Evolutionary conservation across 2,797 vertebrate species (phyloP), one percentile per base, ranked within the genome.

Genomic region (Poeciliopsis turneri): DNA sequence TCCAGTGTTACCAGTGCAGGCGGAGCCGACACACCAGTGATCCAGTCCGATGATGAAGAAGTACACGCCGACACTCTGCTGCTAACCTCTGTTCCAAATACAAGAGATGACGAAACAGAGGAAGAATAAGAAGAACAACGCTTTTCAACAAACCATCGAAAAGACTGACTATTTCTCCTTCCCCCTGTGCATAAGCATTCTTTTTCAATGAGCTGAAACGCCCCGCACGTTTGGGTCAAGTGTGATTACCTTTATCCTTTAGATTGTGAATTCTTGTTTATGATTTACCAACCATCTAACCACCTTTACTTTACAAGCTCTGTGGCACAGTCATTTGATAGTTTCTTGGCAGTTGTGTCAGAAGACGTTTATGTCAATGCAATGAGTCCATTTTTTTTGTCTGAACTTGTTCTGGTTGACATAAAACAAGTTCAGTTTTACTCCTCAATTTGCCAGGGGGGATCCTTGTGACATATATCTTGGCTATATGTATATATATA

Each of bases 1-100:
- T 98, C 96, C 79, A 96, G 94, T 4, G 95, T 97, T 43, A 95
- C 93, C 78, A 97, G 96, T 0, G 95, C 94, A 3, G 94, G 93
- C 0, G 96, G 96, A 36, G 93, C 85, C 0, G 95, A 97, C 87
- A 98, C 97, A 0, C 97, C 97, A 0, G 94, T 97, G 87, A 95
- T 97, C 90, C 97, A 98, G 88, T 97, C 97, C 0, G 97, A 98
- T 2, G 96, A 97, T 15, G 97, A 96, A 82, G 97, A 97, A 6
- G 95, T 94, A 74, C 95, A 95, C 18, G 95, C 92, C 33, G 97
- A 97, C 94, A 96, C 93, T 0, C 81, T 93, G 81, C 86, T 94
- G 74, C 93, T 95, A 79, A 94, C 91, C 80, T 91, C 92, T 7
- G 84, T 85, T 18, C 93, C 93, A 46, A 90, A 88, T 10, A 71